Evolutionary conservation across 2,797 vertebrate species (phyloP).

Genomic region (Chloroceryle inda): DNA sequence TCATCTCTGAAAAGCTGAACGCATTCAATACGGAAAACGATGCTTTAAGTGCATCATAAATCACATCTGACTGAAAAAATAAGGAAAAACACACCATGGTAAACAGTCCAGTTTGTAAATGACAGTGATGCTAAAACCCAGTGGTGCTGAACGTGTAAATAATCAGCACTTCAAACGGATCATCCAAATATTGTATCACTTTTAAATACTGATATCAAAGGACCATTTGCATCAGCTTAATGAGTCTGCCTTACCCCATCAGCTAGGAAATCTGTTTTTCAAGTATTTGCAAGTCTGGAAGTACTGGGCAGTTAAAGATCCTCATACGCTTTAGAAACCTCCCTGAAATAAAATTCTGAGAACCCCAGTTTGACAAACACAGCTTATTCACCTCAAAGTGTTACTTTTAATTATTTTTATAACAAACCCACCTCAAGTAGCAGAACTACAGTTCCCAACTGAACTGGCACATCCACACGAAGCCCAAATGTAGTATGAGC

Average conservation of each 20-base stretch:
- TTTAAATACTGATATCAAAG: neutral
- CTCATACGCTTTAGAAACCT: neutral
- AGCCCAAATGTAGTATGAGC: fast-evolving
- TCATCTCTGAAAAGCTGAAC: neutral
- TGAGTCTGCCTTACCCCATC: neutral
- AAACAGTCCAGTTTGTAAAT: neutral
- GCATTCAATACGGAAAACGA: neutral
- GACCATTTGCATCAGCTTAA: neutral
- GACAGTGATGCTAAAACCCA: neutral
- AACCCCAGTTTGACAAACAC: neutral
- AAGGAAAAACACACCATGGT: fast-evolving
- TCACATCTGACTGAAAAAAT: neutral
- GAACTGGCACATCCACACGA: neutral
- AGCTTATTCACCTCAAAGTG: neutral
- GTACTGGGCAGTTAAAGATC: neutral
- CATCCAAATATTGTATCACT: neutral
- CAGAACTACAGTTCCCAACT: neutral
- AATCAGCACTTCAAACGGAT: neutral
- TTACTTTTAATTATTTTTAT: too few species aligned
- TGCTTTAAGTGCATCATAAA: neutral
- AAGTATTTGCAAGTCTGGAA: neutral
- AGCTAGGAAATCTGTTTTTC: neutral
- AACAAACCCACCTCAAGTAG: neutral
- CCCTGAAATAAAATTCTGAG: neutral
- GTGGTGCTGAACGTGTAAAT: neutral